These are phyloP conservation scores for Troides helena DNA, from an alignment of 2,888 invertebrate genomes.

Conservation along the genomic window DNA sequence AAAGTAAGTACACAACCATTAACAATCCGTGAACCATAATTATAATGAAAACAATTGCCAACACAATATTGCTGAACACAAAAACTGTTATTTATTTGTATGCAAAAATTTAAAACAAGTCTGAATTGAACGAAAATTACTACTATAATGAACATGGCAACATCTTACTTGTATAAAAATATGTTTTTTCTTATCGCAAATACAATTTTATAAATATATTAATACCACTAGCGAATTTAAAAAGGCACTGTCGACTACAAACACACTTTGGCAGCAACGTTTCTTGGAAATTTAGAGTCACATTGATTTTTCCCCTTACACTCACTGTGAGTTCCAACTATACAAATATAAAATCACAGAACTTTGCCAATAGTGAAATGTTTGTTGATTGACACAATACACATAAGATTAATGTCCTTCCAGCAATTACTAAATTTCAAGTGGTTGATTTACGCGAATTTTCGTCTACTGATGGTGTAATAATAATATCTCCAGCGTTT, in stretches of 20 bases:
- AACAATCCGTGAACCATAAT: constrained; percentile 56
- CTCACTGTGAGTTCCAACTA: constrained; percentile 52
- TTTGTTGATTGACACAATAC: constrained; percentile 71
- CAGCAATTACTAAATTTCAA: constrained; percentile 56
- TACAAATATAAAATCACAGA: constrained; percentile 71
- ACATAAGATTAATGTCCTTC: constrained; percentile 59
- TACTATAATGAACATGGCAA: constrained; percentile 78
- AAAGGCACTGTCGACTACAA: constrained; percentile 81
- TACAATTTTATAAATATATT: constrained; percentile 75
- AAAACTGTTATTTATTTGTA: constrained; percentile 23
- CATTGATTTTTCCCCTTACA: constrained; percentile 52
- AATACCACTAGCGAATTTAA: constrained; percentile 65
- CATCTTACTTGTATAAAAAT: constrained; percentile 79
- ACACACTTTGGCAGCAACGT: constrained; percentile 80
- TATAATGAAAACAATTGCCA: constrained; percentile 34
- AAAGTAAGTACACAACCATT: constrained; percentile 78
- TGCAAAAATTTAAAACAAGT: constrained; percentile 14
- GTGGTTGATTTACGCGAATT: constrained; percentile 67
- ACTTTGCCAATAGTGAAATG: constrained; percentile 75
- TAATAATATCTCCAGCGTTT: constrained; percentile 87
- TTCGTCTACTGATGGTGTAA: constrained; percentile 80
- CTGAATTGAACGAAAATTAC: constrained; percentile 43
- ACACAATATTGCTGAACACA: constrained; percentile 36
- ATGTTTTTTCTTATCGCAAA: constrained; percentile 68
- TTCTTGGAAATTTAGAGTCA: constrained; percentile 58